Percentiles rank a stretch among this genome's conserved stretches.
Evolutionary conservation across 2,888 invertebrate species (phyloP).

Genomic region (Stenodema calcarata): DNA sequence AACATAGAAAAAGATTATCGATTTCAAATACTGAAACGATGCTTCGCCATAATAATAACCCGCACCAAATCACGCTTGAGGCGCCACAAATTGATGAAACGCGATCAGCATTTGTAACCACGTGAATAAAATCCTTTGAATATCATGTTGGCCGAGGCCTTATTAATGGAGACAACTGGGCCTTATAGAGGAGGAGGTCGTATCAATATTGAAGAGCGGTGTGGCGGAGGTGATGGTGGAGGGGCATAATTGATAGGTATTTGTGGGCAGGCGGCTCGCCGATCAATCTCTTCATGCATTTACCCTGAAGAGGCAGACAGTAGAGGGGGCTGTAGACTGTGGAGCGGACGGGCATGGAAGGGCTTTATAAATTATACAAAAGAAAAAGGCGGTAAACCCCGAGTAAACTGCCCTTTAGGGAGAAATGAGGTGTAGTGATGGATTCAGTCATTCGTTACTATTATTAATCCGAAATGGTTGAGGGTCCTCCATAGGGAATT

Average conservation of each 20-base stretch:
- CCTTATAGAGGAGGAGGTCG: constrained; percentile 3
- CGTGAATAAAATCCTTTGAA: background rate
- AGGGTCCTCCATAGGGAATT: too few relatives aligned
- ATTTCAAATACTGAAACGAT: too few relatives aligned
- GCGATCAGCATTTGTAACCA: background rate
- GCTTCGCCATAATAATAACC: too few relatives aligned
- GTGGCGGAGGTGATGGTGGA: background rate
- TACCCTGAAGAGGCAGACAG: constrained; percentile 15
- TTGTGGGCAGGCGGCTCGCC: constrained; percentile 8
- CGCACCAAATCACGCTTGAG: too few relatives aligned
- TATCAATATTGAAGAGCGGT: constrained; percentile 7
- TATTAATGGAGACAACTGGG: constrained; percentile 12
- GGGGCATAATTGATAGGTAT: constrained; percentile 37
- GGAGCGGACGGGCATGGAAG: background rate
- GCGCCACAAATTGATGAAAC: background rate
- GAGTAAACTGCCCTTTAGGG: background rate
- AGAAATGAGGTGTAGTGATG: background rate
- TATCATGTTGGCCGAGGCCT: background rate
- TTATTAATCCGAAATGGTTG: background rate
- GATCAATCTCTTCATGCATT: constrained; percentile 34
- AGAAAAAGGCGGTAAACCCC: background rate
- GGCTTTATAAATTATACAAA: background rate
- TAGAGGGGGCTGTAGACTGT: background rate
- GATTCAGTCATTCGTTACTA: background rate
- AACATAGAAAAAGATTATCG: too few relatives aligned